Evolutionary conservation across 2,113 vertebrate genomes (phyloP), one percentile per base, ranked within the genome.

Genomic region (Dasyurus viverrinus): DNA sequence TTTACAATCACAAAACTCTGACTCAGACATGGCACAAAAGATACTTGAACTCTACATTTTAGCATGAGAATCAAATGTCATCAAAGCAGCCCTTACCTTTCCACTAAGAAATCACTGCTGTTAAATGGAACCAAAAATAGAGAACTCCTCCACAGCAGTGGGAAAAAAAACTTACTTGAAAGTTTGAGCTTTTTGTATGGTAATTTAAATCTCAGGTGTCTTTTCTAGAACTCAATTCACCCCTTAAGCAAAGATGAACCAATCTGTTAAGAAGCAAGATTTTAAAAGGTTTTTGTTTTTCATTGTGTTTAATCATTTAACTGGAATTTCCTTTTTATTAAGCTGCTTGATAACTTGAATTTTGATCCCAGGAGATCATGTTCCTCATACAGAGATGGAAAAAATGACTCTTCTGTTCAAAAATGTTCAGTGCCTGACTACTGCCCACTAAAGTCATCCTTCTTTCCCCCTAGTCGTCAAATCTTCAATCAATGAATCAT

Each of bases 71-170:
- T 26, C 52, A 93, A 84, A 92, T 84, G 47, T 91, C 89, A 36
- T 36, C 12, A 76, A 36, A 8, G 12, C 8, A 30, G 0, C 68
- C 8, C 55, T 94, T 76, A 2, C 52, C 48, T 96, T 94, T 92
- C 47, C 50, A 94, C 27, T 46, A 89, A 97, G 53, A 96, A 95
- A 95, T 89, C 89, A 89, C 7, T 27, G 94, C 89, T 93, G 60
- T 22, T 55, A 53, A 26, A 54, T 54, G 95, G 93, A 95, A 94
- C 9, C 54, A 95, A 9, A 84, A 53, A 92, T n/a, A 91, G 25
- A 89, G 52, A 95, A 95, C 22, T 47, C 53, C 36, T 19, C 11
- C 26, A 91, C 8, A 93, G 36, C 7, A 52, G 90, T 94, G 90
- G 19, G 54, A 4, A 42, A 42, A 76, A 76, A 92, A 89, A 76